Conservation (phyloP, 1,140 invertebrate species). For the Bombus superbus region DNA sequence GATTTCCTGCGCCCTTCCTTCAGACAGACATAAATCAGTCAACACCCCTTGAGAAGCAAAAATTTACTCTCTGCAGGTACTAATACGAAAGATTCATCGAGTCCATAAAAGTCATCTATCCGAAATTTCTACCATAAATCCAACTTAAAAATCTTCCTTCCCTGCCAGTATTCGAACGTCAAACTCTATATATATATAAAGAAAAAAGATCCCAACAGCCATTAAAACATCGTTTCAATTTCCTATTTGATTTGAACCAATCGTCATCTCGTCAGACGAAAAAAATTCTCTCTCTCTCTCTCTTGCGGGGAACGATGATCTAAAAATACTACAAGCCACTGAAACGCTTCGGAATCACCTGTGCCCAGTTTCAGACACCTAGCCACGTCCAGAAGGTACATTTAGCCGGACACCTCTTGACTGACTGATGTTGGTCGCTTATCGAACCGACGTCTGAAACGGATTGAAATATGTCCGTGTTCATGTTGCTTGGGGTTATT, state of each 20-base stretch:
- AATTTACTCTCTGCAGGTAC: not conserved
- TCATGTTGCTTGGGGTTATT: conserved; percentile 62
- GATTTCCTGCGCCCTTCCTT: no score
- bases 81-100: not conserved
- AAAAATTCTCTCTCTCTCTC: not conserved
- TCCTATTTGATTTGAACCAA: not conserved
- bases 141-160: not conserved
- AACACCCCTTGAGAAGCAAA: not conserved
- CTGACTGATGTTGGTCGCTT: conserved; percentile 71
- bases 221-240: not conserved
- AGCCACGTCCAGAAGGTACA: conserved; percentile 41
- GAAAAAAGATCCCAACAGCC: not conserved
- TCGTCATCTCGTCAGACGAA: not conserved
- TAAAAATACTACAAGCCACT: conserved; percentile 32
- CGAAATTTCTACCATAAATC: not conserved
- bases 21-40: not conserved
- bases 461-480: conserved; percentile 69
- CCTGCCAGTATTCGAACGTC: not conserved
- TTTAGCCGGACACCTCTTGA: conserved; percentile 64
- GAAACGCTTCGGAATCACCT: conserved; percentile 67
- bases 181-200: not conserved
- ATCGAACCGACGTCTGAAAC: conserved; percentile 64
- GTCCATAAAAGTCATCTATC: not conserved
- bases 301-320: not conserved
- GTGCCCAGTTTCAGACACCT: conserved; percentile 47